Conservation (phyloP, 2,113 vertebrate genomes). For the Hystrix cristata region DNA sequence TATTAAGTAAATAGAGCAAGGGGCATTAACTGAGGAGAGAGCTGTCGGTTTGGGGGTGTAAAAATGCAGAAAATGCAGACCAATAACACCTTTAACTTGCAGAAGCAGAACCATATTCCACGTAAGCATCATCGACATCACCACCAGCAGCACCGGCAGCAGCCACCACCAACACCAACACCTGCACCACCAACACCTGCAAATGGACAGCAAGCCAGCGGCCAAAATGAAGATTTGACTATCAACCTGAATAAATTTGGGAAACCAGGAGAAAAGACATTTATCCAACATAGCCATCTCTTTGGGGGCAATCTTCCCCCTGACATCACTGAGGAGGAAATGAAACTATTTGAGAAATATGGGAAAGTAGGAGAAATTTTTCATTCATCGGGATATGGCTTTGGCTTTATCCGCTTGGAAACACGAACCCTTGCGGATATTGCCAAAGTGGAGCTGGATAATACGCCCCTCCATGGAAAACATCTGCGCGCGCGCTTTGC, state of each 20-base stretch:
- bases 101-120: too few species aligned
- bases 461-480: slow-evolving; percentile 94
- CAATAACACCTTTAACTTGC: too few species aligned
- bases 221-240: not conserved
- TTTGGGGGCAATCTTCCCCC: not conserved
- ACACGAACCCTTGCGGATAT: slow-evolving; percentile 91
- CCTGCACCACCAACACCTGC: not conserved
- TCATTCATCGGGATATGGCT: not conserved
- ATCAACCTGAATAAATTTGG: not conserved
- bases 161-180: not conserved
- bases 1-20: not conserved
- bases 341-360: not conserved
- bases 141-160: not conserved
- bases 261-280: not conserved
- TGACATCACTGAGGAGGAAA: not conserved
- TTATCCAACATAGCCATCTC: not conserved
- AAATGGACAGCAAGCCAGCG: not conserved
- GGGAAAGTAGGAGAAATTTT: not conserved
- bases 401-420: not conserved
- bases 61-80: not conserved
- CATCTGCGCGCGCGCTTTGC: slow-evolving; percentile 98
- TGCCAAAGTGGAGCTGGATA: slow-evolving; percentile 97
- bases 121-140: too few species aligned
- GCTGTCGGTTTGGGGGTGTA: not conserved
- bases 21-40: not conserved